These are phyloP conservation scores for Trichomalopsis sarcophagae DNA, from an alignment of 1,140 invertebrate genomes.

Conservation along the genomic window DNA sequence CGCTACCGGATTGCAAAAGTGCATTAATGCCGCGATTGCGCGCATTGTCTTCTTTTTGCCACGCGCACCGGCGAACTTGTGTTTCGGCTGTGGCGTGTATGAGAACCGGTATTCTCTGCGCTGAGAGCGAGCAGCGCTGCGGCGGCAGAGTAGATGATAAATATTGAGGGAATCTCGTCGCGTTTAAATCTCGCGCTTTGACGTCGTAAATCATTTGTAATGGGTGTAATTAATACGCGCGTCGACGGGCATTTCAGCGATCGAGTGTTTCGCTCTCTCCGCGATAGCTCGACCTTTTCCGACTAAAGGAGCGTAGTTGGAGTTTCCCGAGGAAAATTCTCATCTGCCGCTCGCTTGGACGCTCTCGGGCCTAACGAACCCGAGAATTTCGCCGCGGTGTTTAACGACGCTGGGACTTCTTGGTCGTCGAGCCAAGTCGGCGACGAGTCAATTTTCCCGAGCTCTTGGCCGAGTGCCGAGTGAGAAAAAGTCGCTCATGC, in stretches of 20 bases:
- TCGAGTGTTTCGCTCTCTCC: neutral
- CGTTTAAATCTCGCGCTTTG: too few species aligned
- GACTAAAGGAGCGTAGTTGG: too few species aligned
- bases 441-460: neutral
- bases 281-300: too few species aligned
- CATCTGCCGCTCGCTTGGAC: neutral
- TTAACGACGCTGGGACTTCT: neutral
- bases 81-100: neutral
- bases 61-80: neutral
- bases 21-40: neutral
- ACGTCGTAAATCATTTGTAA: neutral
- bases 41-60: neutral
- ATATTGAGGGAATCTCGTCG: neutral
- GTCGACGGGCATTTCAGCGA: neutral
- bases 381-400: neutral
- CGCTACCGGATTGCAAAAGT: conserved; percentile 18
- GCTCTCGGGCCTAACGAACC: neutral
- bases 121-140: neutral
- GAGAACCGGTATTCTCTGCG: neutral
- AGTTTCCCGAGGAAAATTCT: neutral
- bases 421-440: neutral
- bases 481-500: neutral
- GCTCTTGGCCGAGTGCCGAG: neutral
- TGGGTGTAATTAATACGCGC: neutral
- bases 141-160: neutral